Evolutionary conservation across 2,797 vertebrate genomes (phyloP), one percentile per base, ranked within the genome.

Genomic region (Borostomias antarcticus): DNA sequence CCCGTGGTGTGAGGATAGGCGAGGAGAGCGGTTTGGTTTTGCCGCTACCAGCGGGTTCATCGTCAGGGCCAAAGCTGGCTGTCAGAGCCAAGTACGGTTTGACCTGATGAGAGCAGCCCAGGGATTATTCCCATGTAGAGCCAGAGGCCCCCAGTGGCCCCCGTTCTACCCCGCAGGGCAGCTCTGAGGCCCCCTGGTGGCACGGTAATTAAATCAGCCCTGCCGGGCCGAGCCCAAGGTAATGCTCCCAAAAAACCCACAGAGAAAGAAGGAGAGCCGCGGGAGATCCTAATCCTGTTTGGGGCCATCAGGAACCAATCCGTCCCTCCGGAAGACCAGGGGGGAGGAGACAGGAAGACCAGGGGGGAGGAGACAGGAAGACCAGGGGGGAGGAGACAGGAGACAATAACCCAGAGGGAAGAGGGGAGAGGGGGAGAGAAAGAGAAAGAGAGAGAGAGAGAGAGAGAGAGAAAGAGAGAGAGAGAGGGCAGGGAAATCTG

Each of bases 221-320:
- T 74, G 88, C 74, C 43, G 81, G 85, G 86, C 85, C 88, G 83
- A 87, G 89, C 88, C 82, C 81, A n/a, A 86, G 84, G 89, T 84
- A 86, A 89, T 85, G 59, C 69, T 88, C 85, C 72, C 83, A 89
- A 88, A n/a, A n/a, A n/a, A 91, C 88, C 86, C 87, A 70, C 61
- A 85, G 82, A 88, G 88, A 92, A 91, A 85, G 82, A 78, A n/a
- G 69, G 73, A 2, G 33, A 91, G 82, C 89, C 64, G 43, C 82
- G 79, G 90, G 89, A 75, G 86, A 79, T 82, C 78, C 77, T 92
- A 93, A 93, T 93, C 92, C 89, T 90, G 89, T 93, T 92, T 92
- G 90, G 33, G 74, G 77, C 89, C 86, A 84, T 90, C 80, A 70
- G 81, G 88, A 86, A 83, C 79, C 61, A 80, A 82, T 81, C 76